Evolutionary conservation across 1,140 invertebrate species (phyloP).

Genomic region (Eumaeus atala): DNA sequence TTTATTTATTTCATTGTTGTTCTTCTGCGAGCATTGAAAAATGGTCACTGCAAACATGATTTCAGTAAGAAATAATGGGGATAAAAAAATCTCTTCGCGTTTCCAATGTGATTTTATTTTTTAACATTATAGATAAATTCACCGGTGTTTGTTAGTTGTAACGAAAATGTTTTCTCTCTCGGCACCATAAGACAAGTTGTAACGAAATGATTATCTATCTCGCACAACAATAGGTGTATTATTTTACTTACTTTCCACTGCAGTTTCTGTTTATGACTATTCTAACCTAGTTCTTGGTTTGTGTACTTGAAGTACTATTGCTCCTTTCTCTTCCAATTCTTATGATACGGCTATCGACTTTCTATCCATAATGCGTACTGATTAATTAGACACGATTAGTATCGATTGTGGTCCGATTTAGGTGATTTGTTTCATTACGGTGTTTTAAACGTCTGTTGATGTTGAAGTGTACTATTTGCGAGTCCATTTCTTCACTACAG

Average conservation of each 20-base stretch:
- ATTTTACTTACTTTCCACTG: conserved; percentile 39
- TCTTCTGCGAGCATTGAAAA: too few relatives aligned
- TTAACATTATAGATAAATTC: not conserved
- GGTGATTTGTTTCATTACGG: conserved; percentile 16
- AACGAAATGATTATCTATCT: conserved; percentile 14
- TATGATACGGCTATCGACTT: conserved; percentile 57
- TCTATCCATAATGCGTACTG: conserved; percentile 64
- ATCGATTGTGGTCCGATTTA: conserved; percentile 30
- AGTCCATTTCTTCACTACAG: not conserved
- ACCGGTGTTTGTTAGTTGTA: not conserved
- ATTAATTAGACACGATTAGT: conserved; percentile 69
- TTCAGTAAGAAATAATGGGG: too few relatives aligned
- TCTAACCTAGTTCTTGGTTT: conserved; percentile 48
- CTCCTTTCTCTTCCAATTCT: conserved; percentile 63
- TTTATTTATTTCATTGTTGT: too few relatives aligned
- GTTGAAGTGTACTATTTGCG: not conserved
- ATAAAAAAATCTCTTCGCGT: too few relatives aligned
- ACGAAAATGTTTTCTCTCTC: not conserved
- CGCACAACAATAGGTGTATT: conserved; percentile 29
- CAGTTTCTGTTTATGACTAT: conserved; percentile 44
- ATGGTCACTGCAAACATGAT: too few relatives aligned
- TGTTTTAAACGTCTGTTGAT: conserved; percentile 7
- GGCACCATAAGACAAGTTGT: conserved; percentile 3
- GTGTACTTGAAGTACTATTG: conserved; percentile 49
- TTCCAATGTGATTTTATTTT: not conserved